A percentile compares a stretch with the other conserved stretches of the same genome.
phyloP scores from a whole-genome alignment of 2,113 vertebrate genomes.

The Parotia lawesii region DNA sequence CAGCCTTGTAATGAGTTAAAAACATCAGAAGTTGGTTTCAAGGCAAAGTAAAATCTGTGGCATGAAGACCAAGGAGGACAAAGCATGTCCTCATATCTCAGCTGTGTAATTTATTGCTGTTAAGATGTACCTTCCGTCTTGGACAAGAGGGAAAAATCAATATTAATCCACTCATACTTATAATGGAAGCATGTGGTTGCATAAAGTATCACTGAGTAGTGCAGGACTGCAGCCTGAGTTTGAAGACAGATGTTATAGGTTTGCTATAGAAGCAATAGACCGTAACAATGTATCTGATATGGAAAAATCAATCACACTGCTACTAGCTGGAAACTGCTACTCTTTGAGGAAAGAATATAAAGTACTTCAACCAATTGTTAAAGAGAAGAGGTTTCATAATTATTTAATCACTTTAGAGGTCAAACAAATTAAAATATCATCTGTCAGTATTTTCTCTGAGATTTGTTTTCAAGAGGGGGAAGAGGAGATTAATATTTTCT shows the following conservation, averaged over 20 bases:
- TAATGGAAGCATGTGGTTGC: constrained; percentile 72
- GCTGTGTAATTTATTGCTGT: constrained; percentile 64
- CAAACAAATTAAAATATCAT: constrained; percentile 72
- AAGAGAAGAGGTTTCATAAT: constrained; percentile 68
- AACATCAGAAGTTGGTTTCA: constrained; percentile 28
- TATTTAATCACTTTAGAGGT: constrained; percentile 68
- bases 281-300: constrained; percentile 65
- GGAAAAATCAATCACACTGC: constrained; percentile 73
- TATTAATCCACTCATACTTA: constrained; percentile 76
- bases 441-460: constrained; percentile 60
- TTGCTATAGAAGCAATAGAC: constrained; percentile 72
- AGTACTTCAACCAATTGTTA: constrained; percentile 61
- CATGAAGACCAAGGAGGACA: constrained; percentile 13
- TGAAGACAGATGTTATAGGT: constrained; percentile 67
- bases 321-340: constrained; percentile 56
- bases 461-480: constrained; percentile 28
- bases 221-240: constrained; percentile 40
- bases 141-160: constrained; percentile 69
- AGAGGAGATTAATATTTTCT: constrained; percentile 40
- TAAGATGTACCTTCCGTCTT: constrained; percentile 62
- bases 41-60: constrained; percentile 33
- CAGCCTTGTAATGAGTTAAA: constrained; percentile 46
- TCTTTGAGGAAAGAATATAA: constrained; percentile 61
- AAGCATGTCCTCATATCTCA: constrained; percentile 39
- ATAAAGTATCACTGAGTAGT: constrained; percentile 60